Conservation (phyloP, 2,797 vertebrate genomes). For the Triplophysa yarkandensis region DNA sequence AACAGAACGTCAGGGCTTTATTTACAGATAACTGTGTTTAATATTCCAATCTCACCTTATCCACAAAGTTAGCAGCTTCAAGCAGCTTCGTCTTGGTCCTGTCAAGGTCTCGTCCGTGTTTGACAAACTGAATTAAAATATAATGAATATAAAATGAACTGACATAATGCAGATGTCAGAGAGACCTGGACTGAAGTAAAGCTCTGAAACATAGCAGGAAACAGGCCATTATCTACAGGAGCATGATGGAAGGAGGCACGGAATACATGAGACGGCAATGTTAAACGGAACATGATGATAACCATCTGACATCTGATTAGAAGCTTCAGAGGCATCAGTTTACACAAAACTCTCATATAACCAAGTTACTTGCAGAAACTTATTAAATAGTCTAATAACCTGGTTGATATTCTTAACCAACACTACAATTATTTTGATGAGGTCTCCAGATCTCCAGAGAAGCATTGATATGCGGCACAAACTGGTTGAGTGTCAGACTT, state of each 20-base stretch:
- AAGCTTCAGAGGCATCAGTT: slow-evolving; percentile 5
- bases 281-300: not conserved
- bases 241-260: not conserved
- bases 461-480: too few relatives aligned
- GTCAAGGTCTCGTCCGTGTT: slow-evolving; percentile 74
- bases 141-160: too few relatives aligned
- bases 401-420: too few relatives aligned
- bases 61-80: slow-evolving; percentile 92
- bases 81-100: slow-evolving; percentile 84
- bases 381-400: too few relatives aligned
- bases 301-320: not conserved
- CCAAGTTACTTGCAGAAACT: not conserved
- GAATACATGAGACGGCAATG: too few relatives aligned
- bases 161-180: too few relatives aligned
- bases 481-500: too few relatives aligned
- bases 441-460: too few relatives aligned
- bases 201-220: slow-evolving; percentile 32
- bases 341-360: not conserved
- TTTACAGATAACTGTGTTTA: slow-evolving; percentile 3
- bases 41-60: slow-evolving; percentile 82
- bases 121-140: slow-evolving; percentile 88
- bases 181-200: slow-evolving; percentile 1
- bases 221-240: slow-evolving; percentile 14
- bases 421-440: too few relatives aligned
- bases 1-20: not conserved